These are phyloP conservation scores for Lasioglossum calceatum DNA, from an alignment of 2,888 invertebrate species.

Conservation along the genomic window DNA sequence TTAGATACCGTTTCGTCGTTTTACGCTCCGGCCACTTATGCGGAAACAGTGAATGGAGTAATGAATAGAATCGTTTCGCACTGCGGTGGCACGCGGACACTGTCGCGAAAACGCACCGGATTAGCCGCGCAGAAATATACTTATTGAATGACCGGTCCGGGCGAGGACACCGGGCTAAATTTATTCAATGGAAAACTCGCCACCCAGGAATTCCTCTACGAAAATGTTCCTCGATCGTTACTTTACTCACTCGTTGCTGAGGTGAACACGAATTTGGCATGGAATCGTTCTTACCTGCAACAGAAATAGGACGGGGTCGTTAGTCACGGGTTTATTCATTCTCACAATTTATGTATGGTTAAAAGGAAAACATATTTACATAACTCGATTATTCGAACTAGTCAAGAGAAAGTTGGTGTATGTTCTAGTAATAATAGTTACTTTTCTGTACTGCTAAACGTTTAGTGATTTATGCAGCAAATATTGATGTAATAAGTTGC, in stretches of 20 bases:
- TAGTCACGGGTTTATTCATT: neutral
- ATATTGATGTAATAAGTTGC: neutral
- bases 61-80: conserved; percentile 49
- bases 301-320: neutral
- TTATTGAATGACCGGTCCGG: neutral
- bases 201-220: conserved; percentile 27
- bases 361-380: neutral
- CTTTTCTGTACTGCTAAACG: neutral
- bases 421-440: neutral
- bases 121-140: neutral
- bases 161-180: neutral
- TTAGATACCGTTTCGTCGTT: conserved; percentile 50
- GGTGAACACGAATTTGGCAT: neutral
- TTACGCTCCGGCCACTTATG: conserved; percentile 54
- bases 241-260: conserved; percentile 11
- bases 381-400: neutral
- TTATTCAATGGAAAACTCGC: conserved; percentile 12
- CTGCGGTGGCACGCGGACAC: neutral
- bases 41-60: conserved; percentile 57
- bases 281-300: neutral
- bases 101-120: neutral
- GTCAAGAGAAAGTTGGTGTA: neutral
- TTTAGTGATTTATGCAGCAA: neutral
- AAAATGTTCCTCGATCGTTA: neutral
- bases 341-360: neutral